phyloP scores from a whole-genome alignment of 2,888 invertebrate species.

The Megamerina dolium region DNA sequence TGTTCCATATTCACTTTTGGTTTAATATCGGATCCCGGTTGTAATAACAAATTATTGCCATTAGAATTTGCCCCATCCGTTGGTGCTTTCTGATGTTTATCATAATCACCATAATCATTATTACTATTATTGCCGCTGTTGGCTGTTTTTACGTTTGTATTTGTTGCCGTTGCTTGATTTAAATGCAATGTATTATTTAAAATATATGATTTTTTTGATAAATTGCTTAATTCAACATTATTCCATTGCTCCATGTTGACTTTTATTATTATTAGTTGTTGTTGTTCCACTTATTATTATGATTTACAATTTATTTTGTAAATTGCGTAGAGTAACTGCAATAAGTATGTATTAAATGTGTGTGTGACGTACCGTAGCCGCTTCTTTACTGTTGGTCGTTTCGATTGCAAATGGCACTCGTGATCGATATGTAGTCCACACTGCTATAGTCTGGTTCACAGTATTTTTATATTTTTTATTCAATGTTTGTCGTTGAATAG shows the following conservation, averaged over 20 bases:
- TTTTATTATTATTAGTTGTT: no score
- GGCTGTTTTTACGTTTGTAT: constrained; percentile 4
- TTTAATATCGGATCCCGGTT: constrained; percentile 45
- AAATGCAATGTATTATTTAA: constrained; percentile 39
- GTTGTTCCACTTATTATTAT: no score
- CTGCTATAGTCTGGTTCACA: no score
- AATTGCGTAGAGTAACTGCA: no score
- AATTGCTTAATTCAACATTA: constrained; percentile 39
- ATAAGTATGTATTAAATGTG: no score
- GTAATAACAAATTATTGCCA: constrained; percentile 24
- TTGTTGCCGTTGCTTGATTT: constrained; percentile 3
- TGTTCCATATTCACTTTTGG: constrained; percentile 38
- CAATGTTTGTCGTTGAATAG: no score
- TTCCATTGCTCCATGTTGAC: constrained; percentile 38
- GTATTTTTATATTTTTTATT: no score
- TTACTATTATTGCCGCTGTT: constrained; percentile 4
- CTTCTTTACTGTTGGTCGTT: no score
- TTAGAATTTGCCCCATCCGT: constrained; percentile 1
- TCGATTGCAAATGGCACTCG: no score
- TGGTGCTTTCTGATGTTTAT: neutral
- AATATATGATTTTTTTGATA: constrained; percentile 44
- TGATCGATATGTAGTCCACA: no score
- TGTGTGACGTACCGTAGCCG: no score
- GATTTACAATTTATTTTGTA: no score
- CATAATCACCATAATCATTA: constrained; percentile 7